A percentile compares a stretch with the other conserved stretches of the same genome.
Conservation (phyloP, 2,888 invertebrate genomes). For the Agrochola lota region DNA sequence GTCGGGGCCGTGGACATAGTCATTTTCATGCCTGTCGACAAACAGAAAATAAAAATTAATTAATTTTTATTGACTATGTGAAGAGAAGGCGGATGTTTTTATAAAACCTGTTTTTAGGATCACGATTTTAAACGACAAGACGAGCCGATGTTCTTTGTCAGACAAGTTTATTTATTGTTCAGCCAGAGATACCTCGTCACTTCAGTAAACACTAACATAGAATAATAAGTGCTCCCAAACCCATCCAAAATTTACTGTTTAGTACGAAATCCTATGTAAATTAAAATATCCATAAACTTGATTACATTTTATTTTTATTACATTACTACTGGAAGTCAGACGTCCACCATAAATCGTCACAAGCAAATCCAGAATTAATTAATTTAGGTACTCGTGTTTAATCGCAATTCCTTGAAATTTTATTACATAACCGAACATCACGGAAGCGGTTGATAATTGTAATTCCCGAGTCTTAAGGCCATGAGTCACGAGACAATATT, state of each 20-base stretch:
- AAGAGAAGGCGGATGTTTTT: conserved; percentile 34
- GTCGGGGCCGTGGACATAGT: conserved; percentile 93
- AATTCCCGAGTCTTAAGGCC: conserved; percentile 58
- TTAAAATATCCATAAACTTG: background rate
- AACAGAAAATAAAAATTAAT: conserved; percentile 76
- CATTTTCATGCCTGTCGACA: conserved; percentile 93
- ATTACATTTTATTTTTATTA: conserved; percentile 15
- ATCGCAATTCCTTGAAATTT: conserved; percentile 43
- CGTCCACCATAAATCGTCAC: conserved; percentile 1
- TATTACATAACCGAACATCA: conserved; percentile 46
- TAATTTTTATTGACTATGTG: conserved; percentile 63
- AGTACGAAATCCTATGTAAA: conserved; percentile 4
- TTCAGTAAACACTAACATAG: conserved; percentile 8
- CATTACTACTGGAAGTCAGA: conserved; percentile 10
- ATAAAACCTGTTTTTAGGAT: background rate
- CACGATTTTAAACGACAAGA: background rate
- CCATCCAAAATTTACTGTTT: conserved; percentile 1
- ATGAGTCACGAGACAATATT: conserved; percentile 70
- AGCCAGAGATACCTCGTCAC: background rate
- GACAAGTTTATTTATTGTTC: conserved; percentile 25
- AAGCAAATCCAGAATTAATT: conserved; percentile 17
- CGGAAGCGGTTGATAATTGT: conserved; percentile 57
- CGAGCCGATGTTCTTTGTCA: background rate
- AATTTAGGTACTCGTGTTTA: background rate
- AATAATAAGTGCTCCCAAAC: conserved; percentile 21